Conservation (phyloP, 2,888 invertebrate genomes). For the Pachymerium ferrugineum region DNA sequence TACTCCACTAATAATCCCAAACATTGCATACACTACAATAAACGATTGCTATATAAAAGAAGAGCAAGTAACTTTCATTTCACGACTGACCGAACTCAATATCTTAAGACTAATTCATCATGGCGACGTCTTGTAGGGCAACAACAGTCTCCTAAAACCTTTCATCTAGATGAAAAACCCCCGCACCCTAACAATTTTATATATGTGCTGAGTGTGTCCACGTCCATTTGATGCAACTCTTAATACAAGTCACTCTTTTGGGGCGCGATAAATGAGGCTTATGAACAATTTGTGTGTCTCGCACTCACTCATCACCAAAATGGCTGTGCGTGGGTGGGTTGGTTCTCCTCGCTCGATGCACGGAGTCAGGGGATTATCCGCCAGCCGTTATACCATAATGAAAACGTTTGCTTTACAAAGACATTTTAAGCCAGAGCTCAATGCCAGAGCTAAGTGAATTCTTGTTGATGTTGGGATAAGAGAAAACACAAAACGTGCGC, state of each 20-base stretch:
- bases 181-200: too few species aligned
- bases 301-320: conserved; percentile 22
- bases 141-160: conserved; percentile 19
- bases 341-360: conserved; percentile 15
- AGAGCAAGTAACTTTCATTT: too few species aligned
- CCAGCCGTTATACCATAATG: conserved; percentile 24
- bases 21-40: too few species aligned
- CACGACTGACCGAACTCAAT: conserved; percentile 8
- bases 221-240: conserved; percentile 23
- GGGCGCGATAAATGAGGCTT: conserved; percentile 27
- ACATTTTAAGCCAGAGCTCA: conserved; percentile 22
- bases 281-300: conserved; percentile 27
- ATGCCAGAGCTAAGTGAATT: conserved; percentile 22
- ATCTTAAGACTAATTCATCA: conserved; percentile 11
- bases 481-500: neutral
- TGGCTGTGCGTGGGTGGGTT: conserved; percentile 10
- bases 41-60: too few species aligned
- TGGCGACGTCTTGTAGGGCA: neutral
- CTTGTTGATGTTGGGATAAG: conserved; percentile 16
- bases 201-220: conserved; percentile 19
- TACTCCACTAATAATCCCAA: neutral
- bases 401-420: conserved; percentile 27
- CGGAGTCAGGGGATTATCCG: conserved; percentile 15
- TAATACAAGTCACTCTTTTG: conserved; percentile 20
- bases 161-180: conserved; percentile 27